Evolutionary conservation across 2,888 invertebrate genomes (phyloP).

Genomic region (Platycheirus rosarum): DNA sequence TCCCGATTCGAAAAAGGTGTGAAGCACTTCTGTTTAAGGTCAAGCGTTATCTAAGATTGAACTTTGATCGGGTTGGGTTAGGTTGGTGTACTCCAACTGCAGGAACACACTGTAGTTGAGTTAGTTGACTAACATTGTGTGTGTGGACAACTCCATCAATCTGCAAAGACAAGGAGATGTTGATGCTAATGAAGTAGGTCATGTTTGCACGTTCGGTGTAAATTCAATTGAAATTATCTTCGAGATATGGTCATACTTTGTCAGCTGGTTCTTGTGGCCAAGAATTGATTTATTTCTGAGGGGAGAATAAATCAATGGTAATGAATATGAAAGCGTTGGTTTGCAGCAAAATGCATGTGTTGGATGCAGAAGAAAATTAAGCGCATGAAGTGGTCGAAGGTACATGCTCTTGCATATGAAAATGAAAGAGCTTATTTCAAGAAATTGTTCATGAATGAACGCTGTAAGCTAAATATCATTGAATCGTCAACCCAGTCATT

Average conservation of each 20-base stretch:
- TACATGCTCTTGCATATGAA: too few species aligned
- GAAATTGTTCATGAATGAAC: neutral
- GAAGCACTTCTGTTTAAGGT: conserved; percentile 44
- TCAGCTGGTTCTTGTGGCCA: conserved; percentile 39
- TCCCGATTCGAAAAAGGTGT: too few species aligned
- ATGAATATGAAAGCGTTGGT: conserved; percentile 33
- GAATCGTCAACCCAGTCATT: too few species aligned
- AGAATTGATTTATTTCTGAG: conserved; percentile 48
- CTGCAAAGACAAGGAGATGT: conserved; percentile 42
- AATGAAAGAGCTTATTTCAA: neutral
- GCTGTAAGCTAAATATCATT: too few species aligned
- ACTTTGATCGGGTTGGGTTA: conserved; percentile 53
- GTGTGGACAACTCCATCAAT: conserved; percentile 32
- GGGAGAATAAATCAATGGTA: conserved; percentile 17
- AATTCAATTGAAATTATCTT: conserved; percentile 54
- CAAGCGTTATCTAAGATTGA: conserved; percentile 36
- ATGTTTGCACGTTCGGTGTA: conserved; percentile 65
- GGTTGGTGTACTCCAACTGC: neutral
- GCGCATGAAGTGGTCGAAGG: too few species aligned
- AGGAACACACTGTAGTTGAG: neutral
- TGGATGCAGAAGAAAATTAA: neutral
- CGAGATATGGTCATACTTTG: conserved; percentile 59
- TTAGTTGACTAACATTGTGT: conserved; percentile 13
- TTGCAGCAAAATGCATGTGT: conserved; percentile 26
- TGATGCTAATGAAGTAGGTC: conserved; percentile 71